Conservation (phyloP, 2,113 vertebrate genomes). For the Psammodynastes pulverulentus region DNA sequence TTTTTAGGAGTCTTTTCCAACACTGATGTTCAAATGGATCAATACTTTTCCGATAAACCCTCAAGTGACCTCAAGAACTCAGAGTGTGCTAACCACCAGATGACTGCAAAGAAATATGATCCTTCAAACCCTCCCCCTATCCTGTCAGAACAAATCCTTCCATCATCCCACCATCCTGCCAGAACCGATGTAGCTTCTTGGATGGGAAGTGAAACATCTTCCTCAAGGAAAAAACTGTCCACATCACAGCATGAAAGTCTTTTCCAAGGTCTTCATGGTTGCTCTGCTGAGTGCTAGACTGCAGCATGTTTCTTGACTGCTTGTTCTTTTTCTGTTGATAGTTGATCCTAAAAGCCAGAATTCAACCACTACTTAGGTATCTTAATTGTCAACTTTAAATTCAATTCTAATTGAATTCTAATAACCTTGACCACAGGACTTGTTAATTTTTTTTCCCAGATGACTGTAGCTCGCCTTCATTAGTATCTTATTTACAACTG, state of each 20-base stretch:
- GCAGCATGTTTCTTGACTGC: background rate
- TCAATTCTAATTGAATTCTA: background rate
- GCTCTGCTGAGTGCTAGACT: background rate
- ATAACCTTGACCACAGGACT: background rate
- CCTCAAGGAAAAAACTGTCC: background rate
- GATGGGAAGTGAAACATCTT: background rate
- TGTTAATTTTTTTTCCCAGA: background rate
- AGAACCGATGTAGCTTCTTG: background rate
- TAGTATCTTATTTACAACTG: background rate
- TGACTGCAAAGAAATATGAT: background rate
- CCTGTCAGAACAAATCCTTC: background rate
- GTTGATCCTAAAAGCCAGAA: background rate
- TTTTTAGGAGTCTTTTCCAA: background rate
- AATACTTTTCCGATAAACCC: background rate
- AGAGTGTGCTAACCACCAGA: background rate
- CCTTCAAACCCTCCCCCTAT: background rate
- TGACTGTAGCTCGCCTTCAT: background rate
- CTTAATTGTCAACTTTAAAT: background rate
- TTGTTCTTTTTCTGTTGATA: background rate
- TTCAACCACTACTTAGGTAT: background rate
- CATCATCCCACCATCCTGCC: background rate
- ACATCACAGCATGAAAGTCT: background rate
- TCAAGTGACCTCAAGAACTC: background rate
- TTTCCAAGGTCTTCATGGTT: background rate
- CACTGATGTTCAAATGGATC: background rate